phyloP scores from a whole-genome alignment of 2,797 vertebrate genomes.

The Xiphophorus birchmanni region DNA sequence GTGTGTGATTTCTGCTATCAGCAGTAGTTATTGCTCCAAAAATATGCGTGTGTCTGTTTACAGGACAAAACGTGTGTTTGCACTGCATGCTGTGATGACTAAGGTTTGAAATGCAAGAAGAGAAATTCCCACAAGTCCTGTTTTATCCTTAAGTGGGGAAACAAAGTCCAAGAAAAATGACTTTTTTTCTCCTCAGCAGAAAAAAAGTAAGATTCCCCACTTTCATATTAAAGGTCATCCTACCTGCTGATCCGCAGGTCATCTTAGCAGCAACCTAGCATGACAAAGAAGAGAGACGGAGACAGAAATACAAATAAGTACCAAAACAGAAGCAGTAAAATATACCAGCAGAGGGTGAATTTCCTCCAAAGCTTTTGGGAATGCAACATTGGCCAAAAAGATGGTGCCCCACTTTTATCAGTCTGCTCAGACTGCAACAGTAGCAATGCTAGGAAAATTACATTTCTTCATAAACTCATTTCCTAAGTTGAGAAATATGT shows the following conservation, averaged over 20 bases:
- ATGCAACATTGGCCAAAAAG: slow-evolving; percentile 33
- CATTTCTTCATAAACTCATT: background rate
- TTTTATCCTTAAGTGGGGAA: slow-evolving; percentile 70
- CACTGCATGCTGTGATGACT: background rate
- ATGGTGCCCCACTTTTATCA: slow-evolving; percentile 26
- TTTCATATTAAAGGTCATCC: slow-evolving; percentile 20
- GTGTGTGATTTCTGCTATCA: slow-evolving; percentile 33
- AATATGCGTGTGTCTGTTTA: slow-evolving; percentile 29
- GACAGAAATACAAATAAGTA: slow-evolving; percentile 34
- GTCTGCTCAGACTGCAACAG: background rate
- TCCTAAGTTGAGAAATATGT: background rate
- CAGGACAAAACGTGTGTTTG: background rate
- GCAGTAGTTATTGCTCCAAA: slow-evolving; percentile 36
- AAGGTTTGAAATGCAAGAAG: slow-evolving; percentile 54
- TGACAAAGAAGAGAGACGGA: slow-evolving; percentile 30
- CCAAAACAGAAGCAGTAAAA: slow-evolving; percentile 26
- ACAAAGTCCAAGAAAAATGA: slow-evolving; percentile 57
- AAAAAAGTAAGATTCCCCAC: background rate
- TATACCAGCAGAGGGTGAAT: slow-evolving; percentile 26
- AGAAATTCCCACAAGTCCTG: slow-evolving; percentile 73
- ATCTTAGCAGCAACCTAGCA: slow-evolving; percentile 69
- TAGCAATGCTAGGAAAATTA: slow-evolving; percentile 21
- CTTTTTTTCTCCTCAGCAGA: background rate
- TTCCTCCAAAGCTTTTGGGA: slow-evolving; percentile 14
- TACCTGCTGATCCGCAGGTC: slow-evolving; percentile 74